Conservation (phyloP, 2,797 vertebrate species). For the Gobionotothen gibberifrons region DNA sequence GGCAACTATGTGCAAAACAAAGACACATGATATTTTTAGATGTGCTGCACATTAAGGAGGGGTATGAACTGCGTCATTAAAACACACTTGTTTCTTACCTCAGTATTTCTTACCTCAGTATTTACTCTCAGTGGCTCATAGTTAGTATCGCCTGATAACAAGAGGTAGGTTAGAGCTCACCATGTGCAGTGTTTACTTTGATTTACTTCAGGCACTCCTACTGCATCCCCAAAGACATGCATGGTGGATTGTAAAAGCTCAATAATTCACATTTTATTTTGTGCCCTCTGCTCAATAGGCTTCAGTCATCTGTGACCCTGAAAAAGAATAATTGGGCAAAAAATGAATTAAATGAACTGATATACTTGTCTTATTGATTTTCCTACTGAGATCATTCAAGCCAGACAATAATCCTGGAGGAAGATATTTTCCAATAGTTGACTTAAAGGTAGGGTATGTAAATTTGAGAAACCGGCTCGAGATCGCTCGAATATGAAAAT, state of each 20-base stretch:
- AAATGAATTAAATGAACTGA: conserved; percentile 19
- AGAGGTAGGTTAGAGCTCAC: neutral
- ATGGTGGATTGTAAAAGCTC: conserved; percentile 20
- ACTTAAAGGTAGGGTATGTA: no score
- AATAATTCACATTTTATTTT: conserved; percentile 24
- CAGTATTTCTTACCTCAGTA: neutral
- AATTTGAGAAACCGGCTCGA: no score
- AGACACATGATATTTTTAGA: conserved; percentile 13
- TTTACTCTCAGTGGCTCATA: conserved; percentile 2
- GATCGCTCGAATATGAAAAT: no score
- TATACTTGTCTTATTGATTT: conserved; percentile 45
- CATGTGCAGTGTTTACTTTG: conserved; percentile 10
- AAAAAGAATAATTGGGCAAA: neutral
- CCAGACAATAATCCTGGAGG: conserved; percentile 16
- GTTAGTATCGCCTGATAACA: neutral
- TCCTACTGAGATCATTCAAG: conserved; percentile 27
- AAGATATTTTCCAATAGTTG: conserved; percentile 3
- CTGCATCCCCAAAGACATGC: conserved; percentile 18
- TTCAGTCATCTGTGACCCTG: conserved; percentile 20
- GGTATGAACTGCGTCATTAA: neutral
- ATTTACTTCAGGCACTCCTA: conserved; percentile 10
- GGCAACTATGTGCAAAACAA: conserved; percentile 3
- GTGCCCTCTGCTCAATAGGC: neutral
- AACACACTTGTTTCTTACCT: neutral
- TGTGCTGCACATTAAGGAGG: neutral